Conservation (phyloP, 2,888 invertebrate genomes). For the Seira sanloemensis region DNA sequence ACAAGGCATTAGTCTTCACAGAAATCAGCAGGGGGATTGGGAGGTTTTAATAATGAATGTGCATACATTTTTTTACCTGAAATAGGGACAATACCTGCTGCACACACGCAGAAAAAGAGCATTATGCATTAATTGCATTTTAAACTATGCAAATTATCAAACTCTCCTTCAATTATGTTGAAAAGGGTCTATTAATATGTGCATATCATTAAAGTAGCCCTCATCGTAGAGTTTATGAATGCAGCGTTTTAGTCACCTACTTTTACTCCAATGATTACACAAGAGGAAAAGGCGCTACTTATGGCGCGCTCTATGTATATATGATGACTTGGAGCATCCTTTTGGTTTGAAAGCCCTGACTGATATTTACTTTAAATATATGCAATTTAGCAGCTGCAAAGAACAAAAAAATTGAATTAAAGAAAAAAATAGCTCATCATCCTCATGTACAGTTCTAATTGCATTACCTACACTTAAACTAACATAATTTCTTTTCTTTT, state of each 20-base stretch:
- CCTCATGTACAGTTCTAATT: background rate
- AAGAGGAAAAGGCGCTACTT: conserved; percentile 38
- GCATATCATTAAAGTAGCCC: conserved; percentile 7
- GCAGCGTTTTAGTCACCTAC: background rate
- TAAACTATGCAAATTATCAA: conserved; percentile 9
- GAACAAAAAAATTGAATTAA: background rate
- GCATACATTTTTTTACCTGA: conserved; percentile 41
- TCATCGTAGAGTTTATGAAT: background rate
- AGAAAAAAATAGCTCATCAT: background rate
- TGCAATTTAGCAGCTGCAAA: background rate
- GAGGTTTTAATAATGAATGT: conserved; percentile 36
- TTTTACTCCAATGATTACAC: background rate
- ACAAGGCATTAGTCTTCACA: conserved; percentile 55
- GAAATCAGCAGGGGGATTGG: background rate
- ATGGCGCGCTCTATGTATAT: too few species aligned
- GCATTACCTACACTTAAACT: too few species aligned
- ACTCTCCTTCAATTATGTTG: conserved; percentile 12
- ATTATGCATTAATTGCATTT: conserved; percentile 6
- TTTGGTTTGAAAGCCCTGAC: background rate
- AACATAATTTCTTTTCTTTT: too few species aligned
- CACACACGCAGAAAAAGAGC: too few species aligned
- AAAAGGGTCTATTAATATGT: conserved; percentile 9
- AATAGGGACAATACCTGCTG: conserved; percentile 17
- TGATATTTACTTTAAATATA: background rate
- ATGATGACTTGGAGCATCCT: background rate